phyloP scores from a whole-genome alignment of 2,888 invertebrate genomes.

The Holacanthella duospinosa region DNA sequence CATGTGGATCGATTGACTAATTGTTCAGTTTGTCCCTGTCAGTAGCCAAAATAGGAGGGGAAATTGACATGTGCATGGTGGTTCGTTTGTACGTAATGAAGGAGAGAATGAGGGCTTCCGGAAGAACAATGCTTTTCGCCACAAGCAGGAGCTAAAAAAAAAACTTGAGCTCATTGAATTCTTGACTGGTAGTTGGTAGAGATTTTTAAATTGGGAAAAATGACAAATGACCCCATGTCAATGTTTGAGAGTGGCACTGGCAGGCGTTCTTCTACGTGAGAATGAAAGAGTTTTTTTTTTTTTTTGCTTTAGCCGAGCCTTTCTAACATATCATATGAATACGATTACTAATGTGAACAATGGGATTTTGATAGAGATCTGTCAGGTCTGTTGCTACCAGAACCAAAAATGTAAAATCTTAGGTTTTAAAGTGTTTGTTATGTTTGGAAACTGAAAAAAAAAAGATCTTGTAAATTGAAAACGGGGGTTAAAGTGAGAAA shows the following conservation, averaged over 20 bases:
- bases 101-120: no score
- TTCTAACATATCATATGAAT: background rate
- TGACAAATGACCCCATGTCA: conserved; percentile 1
- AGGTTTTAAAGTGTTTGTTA: no score
- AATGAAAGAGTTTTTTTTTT: background rate
- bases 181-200: no score
- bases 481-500: background rate
- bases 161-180: no score
- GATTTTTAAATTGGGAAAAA: background rate
- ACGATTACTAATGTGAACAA: conserved; percentile 28
- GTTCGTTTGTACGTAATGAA: background rate
- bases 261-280: background rate
- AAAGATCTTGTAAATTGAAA: background rate
- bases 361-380: conserved; percentile 35
- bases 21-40: no score
- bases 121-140: background rate
- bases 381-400: conserved; percentile 21
- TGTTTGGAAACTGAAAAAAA: background rate
- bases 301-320: background rate
- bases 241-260: background rate
- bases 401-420: no score
- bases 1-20: no score
- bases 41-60: no score
- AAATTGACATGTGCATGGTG: no score
- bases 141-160: no score